Evolutionary conservation across 2,888 invertebrate genomes (phyloP).

Genomic region (Lycaena phlaeas): DNA sequence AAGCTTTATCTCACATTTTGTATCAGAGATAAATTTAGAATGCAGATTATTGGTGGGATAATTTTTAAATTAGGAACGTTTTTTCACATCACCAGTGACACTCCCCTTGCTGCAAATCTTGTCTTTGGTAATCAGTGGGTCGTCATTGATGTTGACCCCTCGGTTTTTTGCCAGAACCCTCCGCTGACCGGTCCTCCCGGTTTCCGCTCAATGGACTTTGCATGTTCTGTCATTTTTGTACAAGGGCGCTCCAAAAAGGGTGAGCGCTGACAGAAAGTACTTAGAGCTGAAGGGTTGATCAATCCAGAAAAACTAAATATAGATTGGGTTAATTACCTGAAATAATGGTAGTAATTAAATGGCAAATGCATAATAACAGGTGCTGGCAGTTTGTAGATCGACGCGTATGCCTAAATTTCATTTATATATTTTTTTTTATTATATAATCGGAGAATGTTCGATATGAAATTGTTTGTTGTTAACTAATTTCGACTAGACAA

Average conservation of each 20-base stretch:
- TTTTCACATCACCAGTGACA: background rate
- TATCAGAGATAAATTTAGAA: no score
- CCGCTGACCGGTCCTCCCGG: conserved; percentile 32
- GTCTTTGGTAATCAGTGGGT: conserved; percentile 4
- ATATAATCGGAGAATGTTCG: no score
- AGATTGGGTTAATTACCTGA: conserved; percentile 11
- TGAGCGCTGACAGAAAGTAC: conserved; percentile 29
- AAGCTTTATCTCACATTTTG: no score
- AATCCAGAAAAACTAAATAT: conserved; percentile 18
- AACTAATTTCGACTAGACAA: conserved; percentile 12
- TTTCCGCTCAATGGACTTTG: conserved; percentile 48
- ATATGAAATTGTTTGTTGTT: background rate
- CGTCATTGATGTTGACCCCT: conserved; percentile 18
- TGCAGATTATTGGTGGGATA: background rate
- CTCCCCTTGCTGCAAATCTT: background rate
- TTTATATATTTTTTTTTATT: no score
- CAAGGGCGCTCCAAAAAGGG: conserved; percentile 35
- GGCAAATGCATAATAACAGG: background rate
- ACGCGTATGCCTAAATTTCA: background rate
- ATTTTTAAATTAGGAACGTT: background rate
- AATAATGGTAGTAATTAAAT: background rate
- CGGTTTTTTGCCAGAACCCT: conserved; percentile 14
- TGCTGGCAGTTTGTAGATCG: background rate
- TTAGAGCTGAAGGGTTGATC: conserved; percentile 26
- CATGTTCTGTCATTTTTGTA: conserved; percentile 44